Percentiles rank a stretch among this genome's conserved stretches.
These are phyloP conservation scores for Pissodes strobi DNA, from an alignment of 1,140 invertebrate genomes.

Conservation along the genomic window DNA sequence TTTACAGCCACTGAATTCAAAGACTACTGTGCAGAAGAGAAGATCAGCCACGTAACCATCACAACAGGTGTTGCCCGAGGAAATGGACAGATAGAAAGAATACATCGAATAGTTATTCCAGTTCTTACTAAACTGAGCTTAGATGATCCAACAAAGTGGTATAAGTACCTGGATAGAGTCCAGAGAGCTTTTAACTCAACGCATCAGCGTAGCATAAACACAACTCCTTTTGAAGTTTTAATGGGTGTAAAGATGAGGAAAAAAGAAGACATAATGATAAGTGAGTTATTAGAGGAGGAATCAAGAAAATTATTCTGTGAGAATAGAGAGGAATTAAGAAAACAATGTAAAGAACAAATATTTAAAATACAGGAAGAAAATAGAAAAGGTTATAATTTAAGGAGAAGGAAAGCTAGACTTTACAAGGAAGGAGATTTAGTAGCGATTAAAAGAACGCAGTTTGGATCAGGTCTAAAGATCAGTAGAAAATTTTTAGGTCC, in stretches of 20 bases:
- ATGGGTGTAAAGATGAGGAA: conserved; percentile 44
- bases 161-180: no score
- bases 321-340: conserved; percentile 38
- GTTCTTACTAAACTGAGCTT: no score
- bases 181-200: conserved; percentile 49
- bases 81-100: conserved; percentile 37
- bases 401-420: no score
- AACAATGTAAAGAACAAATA: no score
- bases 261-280: conserved; percentile 37
- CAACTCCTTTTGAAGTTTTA: conserved; percentile 50
- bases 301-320: conserved; percentile 2
- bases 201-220: conserved; percentile 45
- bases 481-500: conserved; percentile 54
- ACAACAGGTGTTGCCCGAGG: conserved; percentile 50
- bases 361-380: conserved; percentile 48
- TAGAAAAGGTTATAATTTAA: no score
- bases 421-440: no score
- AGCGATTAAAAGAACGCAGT: no score
- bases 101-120: no score
- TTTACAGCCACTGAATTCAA: conserved; percentile 50
- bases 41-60: conserved; percentile 38
- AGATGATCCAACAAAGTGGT: no score
- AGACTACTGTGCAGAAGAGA: conserved; percentile 42
- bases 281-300: conserved; percentile 16
- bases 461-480: no score